Base-by-base conservation (phyloP, 2,797 vertebrate genomes). In the Platalea minor region DNA sequence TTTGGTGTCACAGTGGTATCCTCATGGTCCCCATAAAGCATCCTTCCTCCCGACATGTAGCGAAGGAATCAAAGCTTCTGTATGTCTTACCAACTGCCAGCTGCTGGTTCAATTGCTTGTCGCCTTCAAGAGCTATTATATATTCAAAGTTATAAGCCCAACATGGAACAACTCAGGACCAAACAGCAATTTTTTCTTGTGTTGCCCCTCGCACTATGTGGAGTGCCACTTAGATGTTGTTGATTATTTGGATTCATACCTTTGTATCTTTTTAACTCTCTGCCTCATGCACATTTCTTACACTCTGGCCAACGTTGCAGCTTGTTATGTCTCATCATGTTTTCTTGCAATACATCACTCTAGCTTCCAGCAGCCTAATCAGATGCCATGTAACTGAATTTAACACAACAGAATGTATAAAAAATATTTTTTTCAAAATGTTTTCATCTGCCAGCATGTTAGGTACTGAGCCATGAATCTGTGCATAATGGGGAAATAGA, bases 391-490 rank as follows among this genome's bases (percentile, higher is more conserved):
- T 88, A 93, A 94, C 67, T 81, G 81, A 97, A 91, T 95, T 97
- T 97, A 96, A 93, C 70, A 89, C 89, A 95, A 85, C 81, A 95
- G 85, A 96, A 95, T 70, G 50, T 68, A 94, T 92, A 91, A 97
- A 97, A 81, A 88, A 20, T 79, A 74, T 72, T 93, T 97, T 92
- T 95, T 85, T 75, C 85, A 76, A 76, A 95, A 95, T 93, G 89
- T 84, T 88, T 95, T 96, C 87, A 45, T 92, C 95, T 96, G 91
- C 73, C 92, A 96, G 81, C 88, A 72, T 70, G 80, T 94, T 96
- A 91, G 80, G 86, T 95, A 96, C 68, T 80, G 86, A 98, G 90
- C 89, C 92, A 93, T 93, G 95, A 96, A 94, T 97, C 86, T 95
- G 91, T 96, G 84, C 82, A 82, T 93, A 95, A 95, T 96, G 80